phyloP scores from a whole-genome alignment of 2,113 vertebrate genomes.

The Pardalotus punctatus region DNA sequence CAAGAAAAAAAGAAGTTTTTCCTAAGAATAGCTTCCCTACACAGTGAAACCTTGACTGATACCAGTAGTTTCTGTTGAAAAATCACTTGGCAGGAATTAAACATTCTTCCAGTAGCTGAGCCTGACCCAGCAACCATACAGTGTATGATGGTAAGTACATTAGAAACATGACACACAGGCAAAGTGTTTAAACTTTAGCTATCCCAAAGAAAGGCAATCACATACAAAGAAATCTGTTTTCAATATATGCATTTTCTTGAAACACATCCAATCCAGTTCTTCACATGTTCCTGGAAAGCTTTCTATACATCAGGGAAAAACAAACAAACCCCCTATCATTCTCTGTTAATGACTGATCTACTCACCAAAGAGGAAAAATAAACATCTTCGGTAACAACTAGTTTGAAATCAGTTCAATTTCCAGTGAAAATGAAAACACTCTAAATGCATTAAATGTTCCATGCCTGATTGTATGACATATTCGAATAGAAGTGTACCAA shows the following conservation, averaged over 20 bases:
- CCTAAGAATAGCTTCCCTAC: neutral
- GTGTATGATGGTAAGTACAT: slow-evolving; percentile 52
- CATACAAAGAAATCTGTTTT: slow-evolving; percentile 36
- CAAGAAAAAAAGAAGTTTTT: neutral
- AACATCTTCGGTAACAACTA: neutral
- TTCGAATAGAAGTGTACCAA: neutral
- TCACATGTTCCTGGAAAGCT: slow-evolving; percentile 38
- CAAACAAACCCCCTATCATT: neutral
- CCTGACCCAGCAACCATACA: slow-evolving; percentile 39
- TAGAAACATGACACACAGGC: slow-evolving; percentile 56
- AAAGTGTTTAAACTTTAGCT: slow-evolving; percentile 20
- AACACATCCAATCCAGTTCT: neutral
- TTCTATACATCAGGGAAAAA: neutral
- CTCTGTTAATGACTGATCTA: neutral
- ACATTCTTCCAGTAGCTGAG: slow-evolving; percentile 56
- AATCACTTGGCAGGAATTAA: slow-evolving; percentile 33
- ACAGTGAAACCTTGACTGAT: slow-evolving; percentile 9
- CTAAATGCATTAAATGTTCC: neutral
- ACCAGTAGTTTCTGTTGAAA: slow-evolving; percentile 31
- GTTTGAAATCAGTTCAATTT: neutral
- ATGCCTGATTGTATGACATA: neutral
- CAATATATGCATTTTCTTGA: slow-evolving; percentile 51
- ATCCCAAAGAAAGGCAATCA: slow-evolving; percentile 11
- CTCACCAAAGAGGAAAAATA: slow-evolving; percentile 19
- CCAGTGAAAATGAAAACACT: slow-evolving; percentile 17